Evolutionary conservation across 2,797 vertebrate species (phyloP).

Genomic region (Eleutherodactylus coqui): DNA sequence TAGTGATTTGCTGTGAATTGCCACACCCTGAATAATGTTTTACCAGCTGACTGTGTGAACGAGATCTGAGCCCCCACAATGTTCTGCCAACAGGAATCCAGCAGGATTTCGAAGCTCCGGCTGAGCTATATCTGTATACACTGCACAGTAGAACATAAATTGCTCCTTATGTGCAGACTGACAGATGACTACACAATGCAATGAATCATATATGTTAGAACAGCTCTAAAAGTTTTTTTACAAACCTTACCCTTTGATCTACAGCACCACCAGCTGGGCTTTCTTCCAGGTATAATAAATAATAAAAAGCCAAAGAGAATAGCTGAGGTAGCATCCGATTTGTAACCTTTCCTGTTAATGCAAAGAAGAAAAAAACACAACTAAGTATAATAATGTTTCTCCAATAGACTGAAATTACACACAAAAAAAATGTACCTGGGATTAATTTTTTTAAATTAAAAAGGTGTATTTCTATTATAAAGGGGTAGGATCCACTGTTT

Average conservation of each 20-base stretch:
- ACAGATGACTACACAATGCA: neutral
- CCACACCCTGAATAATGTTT: too few relatives aligned
- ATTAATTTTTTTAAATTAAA: too few relatives aligned
- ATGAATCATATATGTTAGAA: neutral
- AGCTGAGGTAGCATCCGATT: constrained; percentile 61
- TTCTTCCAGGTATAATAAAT: constrained; percentile 61
- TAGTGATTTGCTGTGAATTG: too few relatives aligned
- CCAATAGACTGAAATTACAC: neutral
- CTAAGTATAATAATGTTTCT: neutral
- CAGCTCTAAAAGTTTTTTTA: neutral
- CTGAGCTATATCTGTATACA: neutral
- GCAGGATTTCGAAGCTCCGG: neutral
- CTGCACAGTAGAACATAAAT: neutral
- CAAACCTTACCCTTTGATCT: constrained; percentile 36
- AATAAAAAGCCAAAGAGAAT: constrained; percentile 62
- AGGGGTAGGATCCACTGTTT: too few relatives aligned
- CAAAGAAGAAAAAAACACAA: neutral
- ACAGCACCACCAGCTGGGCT: constrained; percentile 52
- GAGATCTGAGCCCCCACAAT: too few relatives aligned
- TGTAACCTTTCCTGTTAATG: constrained; percentile 60
- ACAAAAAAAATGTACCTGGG: too few relatives aligned
- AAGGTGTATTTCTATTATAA: too few relatives aligned
- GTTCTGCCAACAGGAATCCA: neutral
- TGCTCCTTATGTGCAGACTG: neutral
- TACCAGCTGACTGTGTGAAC: too few relatives aligned